phyloP scores from a whole-genome alignment of 1,140 invertebrate species.

The Drosophila funebris region DNA sequence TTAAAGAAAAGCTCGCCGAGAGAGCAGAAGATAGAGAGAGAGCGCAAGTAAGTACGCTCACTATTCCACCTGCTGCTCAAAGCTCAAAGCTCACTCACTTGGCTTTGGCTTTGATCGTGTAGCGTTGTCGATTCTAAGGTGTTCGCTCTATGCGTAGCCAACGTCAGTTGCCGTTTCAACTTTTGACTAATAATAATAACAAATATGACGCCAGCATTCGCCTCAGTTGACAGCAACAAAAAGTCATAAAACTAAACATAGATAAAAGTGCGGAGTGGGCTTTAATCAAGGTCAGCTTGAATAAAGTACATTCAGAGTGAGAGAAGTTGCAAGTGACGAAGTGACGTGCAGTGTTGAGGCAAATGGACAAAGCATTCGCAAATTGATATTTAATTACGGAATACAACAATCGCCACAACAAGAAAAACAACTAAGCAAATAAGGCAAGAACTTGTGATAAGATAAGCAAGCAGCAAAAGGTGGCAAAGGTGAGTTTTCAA shows the following conservation, averaged over 20 bases:
- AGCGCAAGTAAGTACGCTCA: not conserved
- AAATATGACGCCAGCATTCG: conserved; percentile 60
- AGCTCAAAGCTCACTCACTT: conserved; percentile 34
- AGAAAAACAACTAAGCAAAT: not conserved
- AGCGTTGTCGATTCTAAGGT: conserved; percentile 51
- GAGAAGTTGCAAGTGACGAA: conserved; percentile 8
- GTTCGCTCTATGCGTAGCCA: conserved; percentile 52
- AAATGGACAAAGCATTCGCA: conserved; percentile 19
- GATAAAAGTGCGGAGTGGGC: conserved; percentile 15
- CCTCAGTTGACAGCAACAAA: conserved; percentile 29
- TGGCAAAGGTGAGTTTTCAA: conserved; percentile 17
- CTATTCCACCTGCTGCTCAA: conserved; percentile 20
- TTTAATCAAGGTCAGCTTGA: conserved; percentile 54
- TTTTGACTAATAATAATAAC: conserved; percentile 71
- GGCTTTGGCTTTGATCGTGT: conserved; percentile 16
- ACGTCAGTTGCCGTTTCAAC: conserved; percentile 53
- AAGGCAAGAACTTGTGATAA: conserved; percentile 17
- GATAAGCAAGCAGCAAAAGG: conserved; percentile 19
- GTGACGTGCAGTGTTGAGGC: not conserved
- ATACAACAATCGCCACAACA: conserved; percentile 3
- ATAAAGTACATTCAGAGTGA: not conserved
- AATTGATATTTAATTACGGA: conserved; percentile 54
- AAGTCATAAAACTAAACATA: conserved; percentile 13
- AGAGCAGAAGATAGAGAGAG: not conserved
- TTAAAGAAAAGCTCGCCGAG: not conserved